These are phyloP conservation scores for Pygmarrhopalites habei DNA, from an alignment of 1,140 invertebrate genomes.

Conservation along the genomic window DNA sequence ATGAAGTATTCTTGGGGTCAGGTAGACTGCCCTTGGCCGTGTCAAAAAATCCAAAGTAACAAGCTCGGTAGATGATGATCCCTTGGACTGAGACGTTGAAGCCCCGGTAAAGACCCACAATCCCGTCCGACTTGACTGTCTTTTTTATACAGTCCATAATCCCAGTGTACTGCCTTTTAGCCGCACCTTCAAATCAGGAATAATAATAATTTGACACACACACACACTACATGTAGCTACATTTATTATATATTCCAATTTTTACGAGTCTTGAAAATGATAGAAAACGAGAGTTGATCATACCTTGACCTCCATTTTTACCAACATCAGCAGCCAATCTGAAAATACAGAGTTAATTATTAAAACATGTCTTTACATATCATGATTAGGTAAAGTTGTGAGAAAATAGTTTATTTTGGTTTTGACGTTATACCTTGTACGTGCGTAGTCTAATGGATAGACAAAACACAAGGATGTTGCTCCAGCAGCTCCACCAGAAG, in stretches of 20 bases:
- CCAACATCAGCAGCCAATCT: constrained; percentile 74
- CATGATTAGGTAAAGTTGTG: too few relatives aligned
- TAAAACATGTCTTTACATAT: too few relatives aligned
- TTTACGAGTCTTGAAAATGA: too few relatives aligned
- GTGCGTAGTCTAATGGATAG: constrained; percentile 62
- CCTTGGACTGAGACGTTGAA: constrained; percentile 85
- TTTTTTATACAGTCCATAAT: constrained; percentile 74
- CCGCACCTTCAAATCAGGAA: too few relatives aligned
- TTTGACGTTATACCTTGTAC: constrained; percentile 51
- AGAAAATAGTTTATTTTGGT: too few relatives aligned
- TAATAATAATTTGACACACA: too few relatives aligned
- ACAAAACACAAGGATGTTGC: constrained; percentile 60
- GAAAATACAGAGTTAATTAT: too few relatives aligned
- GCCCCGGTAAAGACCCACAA: constrained; percentile 76
- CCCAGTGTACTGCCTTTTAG: constrained; percentile 71
- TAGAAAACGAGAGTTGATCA: too few relatives aligned
- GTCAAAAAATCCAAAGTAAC: constrained; percentile 90
- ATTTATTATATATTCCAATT: too few relatives aligned
- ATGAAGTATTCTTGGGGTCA: constrained; percentile 69
- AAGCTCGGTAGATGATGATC: constrained; percentile 78
- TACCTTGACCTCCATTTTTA: constrained; percentile 49
- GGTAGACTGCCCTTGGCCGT: constrained; percentile 81
- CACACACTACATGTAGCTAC: too few relatives aligned
- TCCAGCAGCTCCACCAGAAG: constrained; percentile 60
- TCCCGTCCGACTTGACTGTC: constrained; percentile 73